phyloP scores from a whole-genome alignment of 2,797 vertebrate genomes.

The Ptychobarbus kaznakovi region DNA sequence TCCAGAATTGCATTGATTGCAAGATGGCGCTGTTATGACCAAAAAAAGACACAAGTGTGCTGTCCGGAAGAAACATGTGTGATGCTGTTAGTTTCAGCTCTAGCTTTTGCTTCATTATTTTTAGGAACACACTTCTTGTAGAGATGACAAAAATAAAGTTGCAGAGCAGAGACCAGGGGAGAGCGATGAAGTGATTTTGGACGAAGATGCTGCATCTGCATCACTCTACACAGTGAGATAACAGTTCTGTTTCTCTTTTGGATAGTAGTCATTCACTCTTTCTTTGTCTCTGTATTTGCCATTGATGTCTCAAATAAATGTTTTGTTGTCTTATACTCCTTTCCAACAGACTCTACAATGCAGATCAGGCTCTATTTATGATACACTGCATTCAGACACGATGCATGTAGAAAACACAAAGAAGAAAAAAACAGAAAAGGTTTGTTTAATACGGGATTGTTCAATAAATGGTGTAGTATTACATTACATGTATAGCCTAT shows the following conservation, averaged over 20 bases:
- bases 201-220: constrained; percentile 53
- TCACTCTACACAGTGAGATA: constrained; percentile 77
- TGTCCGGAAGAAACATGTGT: not conserved
- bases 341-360: constrained; percentile 71
- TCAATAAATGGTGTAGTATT: not conserved
- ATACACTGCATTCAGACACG: constrained; percentile 66
- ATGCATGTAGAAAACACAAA: constrained; percentile 37
- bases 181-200: constrained; percentile 11
- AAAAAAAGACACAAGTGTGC: not conserved
- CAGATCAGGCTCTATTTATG: constrained; percentile 75
- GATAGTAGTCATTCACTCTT: not conserved
- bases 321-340: not conserved
- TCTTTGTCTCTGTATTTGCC: not conserved
- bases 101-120: constrained; percentile 11
- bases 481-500: not conserved
- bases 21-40: not conserved
- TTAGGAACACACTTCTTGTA: constrained; percentile 19
- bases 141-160: constrained; percentile 11
- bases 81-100: not conserved
- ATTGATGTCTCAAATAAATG: not conserved
- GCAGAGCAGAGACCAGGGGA: not conserved
- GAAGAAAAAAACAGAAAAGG: constrained; percentile 53
- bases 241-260: not conserved
- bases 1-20: constrained; percentile 2
- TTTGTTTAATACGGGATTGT: constrained; percentile 50